Conservation (phyloP, 2,888 invertebrate species). For the Drosophila suboccidentalis region DNA sequence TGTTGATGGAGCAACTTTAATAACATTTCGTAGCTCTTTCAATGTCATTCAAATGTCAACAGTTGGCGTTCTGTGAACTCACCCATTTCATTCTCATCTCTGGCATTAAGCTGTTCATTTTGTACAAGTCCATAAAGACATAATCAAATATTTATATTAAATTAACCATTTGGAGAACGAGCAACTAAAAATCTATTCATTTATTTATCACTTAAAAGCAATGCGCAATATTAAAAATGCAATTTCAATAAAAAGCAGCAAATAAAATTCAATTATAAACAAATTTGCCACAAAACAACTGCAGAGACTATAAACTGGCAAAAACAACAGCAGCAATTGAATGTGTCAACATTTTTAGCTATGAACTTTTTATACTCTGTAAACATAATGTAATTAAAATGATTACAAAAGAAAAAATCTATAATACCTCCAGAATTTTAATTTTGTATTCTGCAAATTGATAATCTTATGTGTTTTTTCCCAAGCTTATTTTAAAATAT, state of each 20-base stretch:
- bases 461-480: too few relatives aligned
- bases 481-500: too few relatives aligned
- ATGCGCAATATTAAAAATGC: slow-evolving; percentile 56
- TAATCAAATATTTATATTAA: slow-evolving; percentile 53
- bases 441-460: too few relatives aligned
- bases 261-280: slow-evolving; percentile 68
- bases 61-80: slow-evolving; percentile 9
- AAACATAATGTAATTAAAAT: background rate
- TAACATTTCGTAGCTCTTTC: slow-evolving; percentile 16
- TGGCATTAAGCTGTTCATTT: slow-evolving; percentile 19
- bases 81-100: background rate
- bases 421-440: too few relatives aligned
- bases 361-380: slow-evolving; percentile 18
- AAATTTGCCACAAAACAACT: slow-evolving; percentile 34
- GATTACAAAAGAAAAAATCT: too few relatives aligned
- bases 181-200: slow-evolving; percentile 43
- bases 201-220: slow-evolving; percentile 46
- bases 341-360: slow-evolving; percentile 25
- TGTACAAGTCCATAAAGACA: slow-evolving; percentile 15
- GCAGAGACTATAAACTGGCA: slow-evolving; percentile 3
- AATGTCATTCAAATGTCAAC: slow-evolving; percentile 57
- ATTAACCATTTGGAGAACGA: slow-evolving; percentile 51
- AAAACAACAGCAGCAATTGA: slow-evolving; percentile 11
- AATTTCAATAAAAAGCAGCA: slow-evolving; percentile 57
- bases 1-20: slow-evolving; percentile 14